A percentile compares a stretch with the other conserved stretches of the same genome.
Conservation (phyloP, 2,888 invertebrate species). For the Andrena haemorrhoa region DNA sequence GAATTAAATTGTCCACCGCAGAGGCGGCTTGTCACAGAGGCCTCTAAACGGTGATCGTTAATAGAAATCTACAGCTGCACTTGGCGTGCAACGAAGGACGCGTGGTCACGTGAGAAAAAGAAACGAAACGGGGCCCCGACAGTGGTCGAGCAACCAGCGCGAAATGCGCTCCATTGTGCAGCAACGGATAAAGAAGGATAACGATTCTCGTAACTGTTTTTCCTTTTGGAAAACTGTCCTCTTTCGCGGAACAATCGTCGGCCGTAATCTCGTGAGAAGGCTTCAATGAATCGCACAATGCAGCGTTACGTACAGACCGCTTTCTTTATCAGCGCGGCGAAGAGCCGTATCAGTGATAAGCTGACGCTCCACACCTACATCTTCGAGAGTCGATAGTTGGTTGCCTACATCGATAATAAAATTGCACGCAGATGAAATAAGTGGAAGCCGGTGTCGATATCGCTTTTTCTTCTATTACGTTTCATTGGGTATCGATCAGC, state of each 20-base stretch:
- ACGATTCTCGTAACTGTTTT: not conserved
- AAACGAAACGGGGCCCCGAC: not conserved
- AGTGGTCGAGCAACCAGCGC: not conserved
- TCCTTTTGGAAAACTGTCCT: slow-evolving; percentile 6
- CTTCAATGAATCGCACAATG: slow-evolving; percentile 60
- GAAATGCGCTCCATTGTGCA: not conserved
- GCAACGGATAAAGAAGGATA: not conserved
- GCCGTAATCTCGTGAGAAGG: slow-evolving; percentile 61
- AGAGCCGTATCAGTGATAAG: slow-evolving; percentile 59
- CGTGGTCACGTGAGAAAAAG: not conserved
- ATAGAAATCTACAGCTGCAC: slow-evolving; percentile 39
- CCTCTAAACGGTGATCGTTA: slow-evolving; percentile 4
- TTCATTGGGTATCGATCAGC: not conserved
- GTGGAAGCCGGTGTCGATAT: not conserved
- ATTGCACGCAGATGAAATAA: not conserved
- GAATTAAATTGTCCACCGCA: slow-evolving; percentile 49
- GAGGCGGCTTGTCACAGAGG: slow-evolving; percentile 10
- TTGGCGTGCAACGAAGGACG: slow-evolving; percentile 33
- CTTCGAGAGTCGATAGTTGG: slow-evolving; percentile 21
- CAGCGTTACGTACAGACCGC: slow-evolving; percentile 48
- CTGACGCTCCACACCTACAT: slow-evolving; percentile 51
- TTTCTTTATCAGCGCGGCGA: slow-evolving; percentile 49
- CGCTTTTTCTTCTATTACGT: not conserved
- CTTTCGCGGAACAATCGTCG: slow-evolving; percentile 56
- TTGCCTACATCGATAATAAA: not conserved